These are phyloP conservation scores for Ptilorrhoa leucosticta DNA, from an alignment of 2,113 vertebrate species.

Conservation along the genomic window DNA sequence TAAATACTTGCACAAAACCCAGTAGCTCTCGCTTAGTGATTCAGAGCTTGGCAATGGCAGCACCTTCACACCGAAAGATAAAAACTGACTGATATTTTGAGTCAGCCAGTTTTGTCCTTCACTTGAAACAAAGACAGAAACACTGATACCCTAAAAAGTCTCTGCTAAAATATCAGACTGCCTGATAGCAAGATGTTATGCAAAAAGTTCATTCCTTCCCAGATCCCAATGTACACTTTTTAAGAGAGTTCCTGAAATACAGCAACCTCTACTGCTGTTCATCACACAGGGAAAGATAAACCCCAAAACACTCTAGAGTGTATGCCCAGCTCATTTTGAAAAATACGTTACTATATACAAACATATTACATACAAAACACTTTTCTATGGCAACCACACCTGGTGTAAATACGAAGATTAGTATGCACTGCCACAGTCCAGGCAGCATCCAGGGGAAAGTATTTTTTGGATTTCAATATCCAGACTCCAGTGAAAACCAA, in stretches of 20 bases:
- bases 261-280: neutral
- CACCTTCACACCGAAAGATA: neutral
- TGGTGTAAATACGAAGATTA: neutral
- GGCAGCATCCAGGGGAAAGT: neutral
- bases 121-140: neutral
- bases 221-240: neutral
- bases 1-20: neutral
- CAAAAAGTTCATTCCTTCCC: neutral
- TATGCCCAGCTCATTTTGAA: neutral
- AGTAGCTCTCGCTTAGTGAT: neutral
- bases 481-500: neutral
- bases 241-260: neutral
- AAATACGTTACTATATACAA: neutral
- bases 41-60: neutral
- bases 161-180: neutral
- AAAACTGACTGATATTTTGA: neutral
- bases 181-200: neutral
- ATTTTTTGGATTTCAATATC: neutral
- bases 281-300: neutral
- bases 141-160: accelerated
- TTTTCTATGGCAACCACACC: neutral
- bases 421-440: neutral
- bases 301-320: accelerated
- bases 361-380: neutral
- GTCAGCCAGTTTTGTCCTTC: neutral